A percentile compares a stretch with the other conserved stretches of the same genome.
Evolutionary conservation across 2,113 vertebrate species (phyloP).

Genomic region (Alces alces): DNA sequence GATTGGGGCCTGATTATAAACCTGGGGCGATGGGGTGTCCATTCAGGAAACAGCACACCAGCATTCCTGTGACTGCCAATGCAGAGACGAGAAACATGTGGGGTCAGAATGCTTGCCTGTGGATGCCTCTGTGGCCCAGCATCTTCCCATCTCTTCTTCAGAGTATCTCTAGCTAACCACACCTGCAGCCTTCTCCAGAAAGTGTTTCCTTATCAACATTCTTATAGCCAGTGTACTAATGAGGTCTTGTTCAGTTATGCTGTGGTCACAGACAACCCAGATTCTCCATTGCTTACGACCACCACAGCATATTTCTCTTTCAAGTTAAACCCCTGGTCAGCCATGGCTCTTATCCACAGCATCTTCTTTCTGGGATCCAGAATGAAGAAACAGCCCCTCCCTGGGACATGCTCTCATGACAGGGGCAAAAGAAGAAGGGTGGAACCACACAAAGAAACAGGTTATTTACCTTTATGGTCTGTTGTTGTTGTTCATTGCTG

Average conservation of each 20-base stretch:
- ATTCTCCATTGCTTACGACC: rapidly evolving
- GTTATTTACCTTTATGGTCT: background rate
- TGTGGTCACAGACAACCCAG: background rate
- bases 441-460: background rate
- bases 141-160: background rate
- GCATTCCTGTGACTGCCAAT: rapidly evolving
- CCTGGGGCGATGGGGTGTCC: background rate
- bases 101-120: background rate
- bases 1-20: rapidly evolving
- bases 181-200: background rate
- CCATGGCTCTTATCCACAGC: background rate
- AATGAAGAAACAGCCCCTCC: background rate
- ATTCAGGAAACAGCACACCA: no score
- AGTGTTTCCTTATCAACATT: background rate
- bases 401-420: background rate
- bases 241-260: background rate
- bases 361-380: background rate
- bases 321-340: background rate
- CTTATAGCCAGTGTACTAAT: rapidly evolving
- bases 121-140: background rate
- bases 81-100: background rate
- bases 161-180: background rate
- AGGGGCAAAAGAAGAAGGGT: no score
- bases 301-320: background rate
- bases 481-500: background rate